Base-by-base conservation (phyloP, 2,888 invertebrate genomes). In the Sarcophaga subvicina region DNA sequence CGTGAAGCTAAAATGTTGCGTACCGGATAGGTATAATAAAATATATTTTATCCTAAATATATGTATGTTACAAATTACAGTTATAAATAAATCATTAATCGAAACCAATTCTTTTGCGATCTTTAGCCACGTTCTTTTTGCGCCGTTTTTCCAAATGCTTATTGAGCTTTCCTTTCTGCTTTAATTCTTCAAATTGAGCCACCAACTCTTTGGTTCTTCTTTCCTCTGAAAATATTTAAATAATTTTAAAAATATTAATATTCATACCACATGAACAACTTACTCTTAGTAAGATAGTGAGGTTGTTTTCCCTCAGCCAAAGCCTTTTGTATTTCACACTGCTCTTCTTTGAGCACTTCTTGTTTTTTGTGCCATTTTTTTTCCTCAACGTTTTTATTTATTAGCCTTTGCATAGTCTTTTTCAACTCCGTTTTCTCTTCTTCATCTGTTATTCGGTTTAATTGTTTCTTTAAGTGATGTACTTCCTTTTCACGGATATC, bases 1-100 rank as follows among this genome's bases (percentile, higher is more conserved):
- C 96, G 96, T 92, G 97, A 98, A 94, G 97, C 98, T 0, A 98
- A 98, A 94, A 96, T 99, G 96, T 95, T 98, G 90, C 95, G 99
- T 94, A 97, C 97, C 83, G 96, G 94, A 86, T 95, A 94, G 91
- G 60, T 54, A 37, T 66, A 54, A 54, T 75, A 10, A 77, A 80
- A 67, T 49, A 70, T 77, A 45, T 70, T 86, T 69, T 85, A 64
- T 75, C 22, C 12, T 67, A 73, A 67, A n/a, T 37, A 54, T 14
- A 54, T 89, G 79, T 88, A 88, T 88, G 88, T 81, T 89, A 83
- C 89, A 89, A 89, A 86, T 89, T 88, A 88, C 85, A 88, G 76
- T 37, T 12, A 14, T 12, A 54, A 89, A 76, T 73, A 71, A 59
- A 77, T 60, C 82, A 10, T 37, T 91, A 93, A 89, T 93, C 91